Conservation (phyloP, 2,797 vertebrate species). For the Cossypha caffra region DNA sequence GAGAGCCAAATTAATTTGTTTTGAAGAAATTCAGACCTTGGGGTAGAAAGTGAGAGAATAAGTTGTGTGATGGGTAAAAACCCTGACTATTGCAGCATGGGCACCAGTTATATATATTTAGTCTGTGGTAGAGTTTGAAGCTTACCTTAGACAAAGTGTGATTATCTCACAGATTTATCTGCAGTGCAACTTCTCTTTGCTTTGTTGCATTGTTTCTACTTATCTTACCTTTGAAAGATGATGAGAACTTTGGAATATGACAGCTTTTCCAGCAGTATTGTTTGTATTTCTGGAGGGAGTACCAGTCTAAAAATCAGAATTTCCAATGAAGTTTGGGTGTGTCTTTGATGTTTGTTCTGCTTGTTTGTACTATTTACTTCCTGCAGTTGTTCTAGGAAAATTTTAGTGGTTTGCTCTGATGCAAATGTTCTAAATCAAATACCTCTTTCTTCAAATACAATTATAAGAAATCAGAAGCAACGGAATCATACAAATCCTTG, state of each 20-base stretch:
- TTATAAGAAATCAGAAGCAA: background rate
- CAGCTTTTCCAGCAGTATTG: background rate
- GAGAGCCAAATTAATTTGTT: background rate
- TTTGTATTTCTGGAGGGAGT: background rate
- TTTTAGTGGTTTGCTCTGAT: background rate
- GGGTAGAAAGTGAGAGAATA: background rate
- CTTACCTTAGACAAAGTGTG: background rate
- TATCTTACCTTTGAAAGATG: background rate
- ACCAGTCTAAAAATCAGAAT: background rate
- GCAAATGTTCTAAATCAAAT: background rate
- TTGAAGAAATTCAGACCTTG: background rate
- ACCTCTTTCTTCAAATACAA: background rate
- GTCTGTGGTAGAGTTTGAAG: background rate
- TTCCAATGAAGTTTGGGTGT: background rate
- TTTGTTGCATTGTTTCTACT: background rate
- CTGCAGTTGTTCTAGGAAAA: background rate
- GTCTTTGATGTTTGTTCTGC: background rate
- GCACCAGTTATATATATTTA: background rate
- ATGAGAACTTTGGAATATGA: background rate
- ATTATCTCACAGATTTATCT: background rate
- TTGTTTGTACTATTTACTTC: conserved; percentile 3
- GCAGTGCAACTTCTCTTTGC: background rate
- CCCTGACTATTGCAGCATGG: background rate
- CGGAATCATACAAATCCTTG: fast-evolving
- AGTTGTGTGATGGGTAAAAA: background rate